Conservation (phyloP, 2,888 invertebrate genomes). For the Temnothorax ravouxi region DNA sequence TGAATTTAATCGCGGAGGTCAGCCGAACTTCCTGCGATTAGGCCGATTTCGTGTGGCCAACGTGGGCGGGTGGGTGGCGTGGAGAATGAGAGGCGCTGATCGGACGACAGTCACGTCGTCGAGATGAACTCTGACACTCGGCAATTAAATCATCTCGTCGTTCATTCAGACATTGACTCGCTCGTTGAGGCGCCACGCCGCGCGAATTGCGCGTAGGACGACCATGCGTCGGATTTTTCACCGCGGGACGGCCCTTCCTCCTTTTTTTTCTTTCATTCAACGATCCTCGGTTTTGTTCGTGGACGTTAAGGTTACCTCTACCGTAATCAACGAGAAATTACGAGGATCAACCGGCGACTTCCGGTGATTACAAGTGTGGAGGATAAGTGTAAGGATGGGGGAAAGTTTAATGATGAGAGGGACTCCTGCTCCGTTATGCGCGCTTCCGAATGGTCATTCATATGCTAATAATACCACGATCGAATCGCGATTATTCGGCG, state of each 20-base stretch:
- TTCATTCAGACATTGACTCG: slow-evolving; percentile 78
- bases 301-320: slow-evolving; percentile 61
- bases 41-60: slow-evolving; percentile 52
- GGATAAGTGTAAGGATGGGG: slow-evolving; percentile 4
- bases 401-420: background rate
- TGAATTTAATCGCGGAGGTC: slow-evolving; percentile 65
- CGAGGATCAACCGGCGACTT: slow-evolving; percentile 64
- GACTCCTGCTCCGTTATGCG: background rate
- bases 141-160: slow-evolving; percentile 82
- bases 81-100: slow-evolving; percentile 51
- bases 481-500: background rate
- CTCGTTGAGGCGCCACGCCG: slow-evolving; percentile 68
- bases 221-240: slow-evolving; percentile 47
- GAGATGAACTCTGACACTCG: slow-evolving; percentile 76
- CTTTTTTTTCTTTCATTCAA: slow-evolving; percentile 7
- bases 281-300: slow-evolving; percentile 47
- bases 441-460: background rate
- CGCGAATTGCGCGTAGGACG: slow-evolving; percentile 80
- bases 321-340: slow-evolving; percentile 64
- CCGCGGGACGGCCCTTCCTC: background rate
- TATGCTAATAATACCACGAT: slow-evolving; percentile 7
- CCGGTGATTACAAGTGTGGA: slow-evolving; percentile 63
- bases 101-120: slow-evolving; percentile 61
- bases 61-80: slow-evolving; percentile 26
- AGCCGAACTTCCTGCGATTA: slow-evolving; percentile 72